A percentile compares a stretch with the other conserved stretches of the same genome.
These are phyloP conservation scores for Stercorarius parasiticus DNA, from an alignment of 2,113 vertebrate genomes.

Conservation along the genomic window DNA sequence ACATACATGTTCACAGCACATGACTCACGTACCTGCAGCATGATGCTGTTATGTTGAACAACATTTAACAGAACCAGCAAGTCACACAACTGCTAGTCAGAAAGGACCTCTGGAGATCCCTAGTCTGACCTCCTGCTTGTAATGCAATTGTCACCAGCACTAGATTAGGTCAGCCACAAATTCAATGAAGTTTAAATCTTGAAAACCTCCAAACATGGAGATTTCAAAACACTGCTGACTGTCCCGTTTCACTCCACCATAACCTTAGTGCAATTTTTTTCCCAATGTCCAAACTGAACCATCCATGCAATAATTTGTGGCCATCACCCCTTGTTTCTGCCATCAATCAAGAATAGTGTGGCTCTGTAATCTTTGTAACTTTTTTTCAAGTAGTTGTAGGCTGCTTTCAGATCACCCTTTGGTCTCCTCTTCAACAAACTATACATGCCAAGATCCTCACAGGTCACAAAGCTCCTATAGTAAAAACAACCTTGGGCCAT, in stretches of 20 bases:
- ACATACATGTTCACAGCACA: accelerated
- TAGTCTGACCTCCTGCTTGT: neutral
- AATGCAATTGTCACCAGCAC: neutral
- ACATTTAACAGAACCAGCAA: neutral
- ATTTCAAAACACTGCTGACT: neutral
- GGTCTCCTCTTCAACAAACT: neutral
- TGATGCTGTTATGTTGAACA: accelerated
- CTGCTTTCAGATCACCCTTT: neutral
- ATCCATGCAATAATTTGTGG: neutral
- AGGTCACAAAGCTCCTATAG: neutral
- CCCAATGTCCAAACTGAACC: neutral
- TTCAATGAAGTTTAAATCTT: neutral
- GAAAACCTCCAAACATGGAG: neutral
- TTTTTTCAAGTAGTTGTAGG: neutral
- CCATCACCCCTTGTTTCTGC: neutral
- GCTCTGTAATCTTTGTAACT: neutral
- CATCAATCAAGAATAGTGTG: neutral
- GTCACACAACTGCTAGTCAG: neutral
- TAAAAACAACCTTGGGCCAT: neutral
- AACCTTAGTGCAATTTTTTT: neutral
- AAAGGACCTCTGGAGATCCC: neutral
- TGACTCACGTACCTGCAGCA: neutral
- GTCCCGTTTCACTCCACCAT: neutral
- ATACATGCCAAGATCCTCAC: neutral
- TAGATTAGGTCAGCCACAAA: neutral